Base-by-base conservation (phyloP, 2,113 vertebrate genomes). In the Psettodes erumei region DNA sequence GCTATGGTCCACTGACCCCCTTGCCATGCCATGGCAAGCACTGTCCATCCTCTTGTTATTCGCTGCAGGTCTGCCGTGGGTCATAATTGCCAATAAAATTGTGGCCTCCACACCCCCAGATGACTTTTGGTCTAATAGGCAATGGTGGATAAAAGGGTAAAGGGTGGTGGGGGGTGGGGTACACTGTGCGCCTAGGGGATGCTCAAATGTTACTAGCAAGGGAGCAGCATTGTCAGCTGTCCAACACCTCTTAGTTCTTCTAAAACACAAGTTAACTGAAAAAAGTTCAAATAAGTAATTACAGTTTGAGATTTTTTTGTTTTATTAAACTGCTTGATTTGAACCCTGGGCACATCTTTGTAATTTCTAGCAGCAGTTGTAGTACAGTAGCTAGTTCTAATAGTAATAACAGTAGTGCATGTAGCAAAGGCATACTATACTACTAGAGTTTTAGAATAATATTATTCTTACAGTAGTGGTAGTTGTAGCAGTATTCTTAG, bases 11-110 rank as follows among this genome's bases (percentile, higher is more conserved):
- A 75, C 64, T 83, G 75, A 71, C 56, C 65, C 27, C 70, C 71
- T 75, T 48, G 79, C 85, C 28, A 30, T 62, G 81, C 79, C 73
- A 58, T 79, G 85, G 85, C 19, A n/a, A n/a, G 42, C n/a, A 73
- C 79, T 71, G 82, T 85, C 77, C 76, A 64, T 75, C 71, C 81
- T 48, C 76, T 77, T 77, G 85, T 81, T 84, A 77, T 86, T 82
- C 27, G 12, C 76, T 71, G 61, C 51, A 54, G 66, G 68, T 81
- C 84, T 74, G 72, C 64, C 63, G 73, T 60, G 79, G 72, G 79
- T 82, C 82, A 56, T 77, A 77, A 84, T 70, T 55, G 70, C 33
- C 59, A 47, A 64, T 88, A 79, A 85, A 86, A 56, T 1, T 47
- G 48, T 38, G 54, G 78, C 69, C 75, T 85, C 69, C 38, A 68